Evolutionary conservation across 2,797 vertebrate species (phyloP).

Genomic region (Rhynchotus rufescens): DNA sequence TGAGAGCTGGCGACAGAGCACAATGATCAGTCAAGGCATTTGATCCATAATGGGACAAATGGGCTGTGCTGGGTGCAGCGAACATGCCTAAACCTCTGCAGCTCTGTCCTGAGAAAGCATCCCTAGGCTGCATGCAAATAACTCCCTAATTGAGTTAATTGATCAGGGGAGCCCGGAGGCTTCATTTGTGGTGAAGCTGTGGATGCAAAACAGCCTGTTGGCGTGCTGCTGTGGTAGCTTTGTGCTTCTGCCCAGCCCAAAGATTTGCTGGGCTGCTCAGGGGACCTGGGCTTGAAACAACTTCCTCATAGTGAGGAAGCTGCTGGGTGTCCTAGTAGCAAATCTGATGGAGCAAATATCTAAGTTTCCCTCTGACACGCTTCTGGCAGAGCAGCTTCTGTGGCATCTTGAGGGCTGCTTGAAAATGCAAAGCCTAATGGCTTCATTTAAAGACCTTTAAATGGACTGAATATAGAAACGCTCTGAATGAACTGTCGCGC

Average conservation of each 20-base stretch:
- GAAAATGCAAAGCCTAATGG: background rate
- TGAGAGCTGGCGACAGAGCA: background rate
- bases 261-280: background rate
- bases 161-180: background rate
- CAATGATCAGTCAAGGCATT: background rate
- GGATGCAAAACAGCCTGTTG: background rate
- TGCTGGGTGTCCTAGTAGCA: background rate
- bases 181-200: background rate
- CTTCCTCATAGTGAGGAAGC: background rate
- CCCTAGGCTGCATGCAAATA: background rate
- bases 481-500: background rate
- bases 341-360: background rate
- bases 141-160: background rate
- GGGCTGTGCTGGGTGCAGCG: slow-evolving; percentile 27
- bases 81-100: background rate
- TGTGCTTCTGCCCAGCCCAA: background rate
- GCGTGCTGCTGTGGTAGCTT: background rate
- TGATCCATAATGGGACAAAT: background rate
- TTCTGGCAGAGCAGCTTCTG: rapidly evolving
- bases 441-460: background rate
- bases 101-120: background rate
- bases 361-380: background rate
- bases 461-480: background rate
- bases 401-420: background rate
- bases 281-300: background rate